Evolutionary conservation across 1,140 invertebrate species (phyloP).

Genomic region (Meteorus sp.): DNA sequence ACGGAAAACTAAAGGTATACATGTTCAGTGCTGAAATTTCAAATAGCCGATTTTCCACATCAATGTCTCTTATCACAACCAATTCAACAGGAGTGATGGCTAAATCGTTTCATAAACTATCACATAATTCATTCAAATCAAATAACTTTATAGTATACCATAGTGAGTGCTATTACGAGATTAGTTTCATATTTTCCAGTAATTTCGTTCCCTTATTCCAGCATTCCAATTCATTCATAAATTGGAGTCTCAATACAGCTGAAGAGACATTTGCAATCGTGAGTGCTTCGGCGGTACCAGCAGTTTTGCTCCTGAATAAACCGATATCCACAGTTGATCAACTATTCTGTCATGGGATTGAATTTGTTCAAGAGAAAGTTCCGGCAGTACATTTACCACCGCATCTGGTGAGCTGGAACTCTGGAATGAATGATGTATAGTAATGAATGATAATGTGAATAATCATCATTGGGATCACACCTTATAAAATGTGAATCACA

Average conservation of each 20-base stretch:
- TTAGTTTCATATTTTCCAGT: background rate
- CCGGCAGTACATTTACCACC: constrained; percentile 76
- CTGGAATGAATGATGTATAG: background rate
- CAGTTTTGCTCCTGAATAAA: constrained; percentile 67
- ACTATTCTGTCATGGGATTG: constrained; percentile 74
- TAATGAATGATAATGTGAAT: no score
- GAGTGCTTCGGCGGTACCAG: constrained; percentile 69
- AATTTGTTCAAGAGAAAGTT: constrained; percentile 75
- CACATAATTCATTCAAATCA: background rate
- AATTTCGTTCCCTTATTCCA: constrained; percentile 36
- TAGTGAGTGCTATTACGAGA: no score
- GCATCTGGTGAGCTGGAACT: constrained; percentile 66
- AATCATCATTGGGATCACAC: constrained; percentile 9
- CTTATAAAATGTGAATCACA: background rate
- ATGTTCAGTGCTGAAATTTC: background rate
- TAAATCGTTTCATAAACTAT: background rate
- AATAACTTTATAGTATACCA: no score
- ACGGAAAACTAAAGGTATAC: constrained; percentile 68
- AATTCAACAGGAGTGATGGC: no score
- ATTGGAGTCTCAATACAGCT: constrained; percentile 73
- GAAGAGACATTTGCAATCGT: constrained; percentile 70
- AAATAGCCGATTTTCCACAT: background rate
- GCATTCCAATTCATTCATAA: constrained; percentile 70
- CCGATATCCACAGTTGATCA: constrained; percentile 73
- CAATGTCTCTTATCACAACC: background rate